These are phyloP conservation scores for Platanista minor DNA, from an alignment of 2,113 vertebrate species.

Conservation along the genomic window DNA sequence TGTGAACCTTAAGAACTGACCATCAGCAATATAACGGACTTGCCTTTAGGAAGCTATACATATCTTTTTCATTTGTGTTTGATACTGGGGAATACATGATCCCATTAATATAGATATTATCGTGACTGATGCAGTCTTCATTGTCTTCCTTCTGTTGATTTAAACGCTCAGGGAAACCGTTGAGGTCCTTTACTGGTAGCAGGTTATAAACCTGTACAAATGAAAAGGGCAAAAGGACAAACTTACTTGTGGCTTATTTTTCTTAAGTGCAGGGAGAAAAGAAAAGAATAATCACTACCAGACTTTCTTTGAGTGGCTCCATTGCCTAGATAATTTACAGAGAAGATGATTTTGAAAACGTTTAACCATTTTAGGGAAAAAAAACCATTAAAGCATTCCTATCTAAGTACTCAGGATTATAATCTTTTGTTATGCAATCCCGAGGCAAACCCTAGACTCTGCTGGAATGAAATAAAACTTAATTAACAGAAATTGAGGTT, in stretches of 20 bases:
- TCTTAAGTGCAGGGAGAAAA: background rate
- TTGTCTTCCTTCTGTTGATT: background rate
- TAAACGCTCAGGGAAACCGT: constrained; percentile 47
- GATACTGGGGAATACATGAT: constrained; percentile 65
- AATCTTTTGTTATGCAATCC: background rate
- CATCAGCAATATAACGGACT: background rate
- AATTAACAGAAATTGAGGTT: background rate
- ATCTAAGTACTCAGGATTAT: background rate
- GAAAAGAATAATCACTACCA: background rate
- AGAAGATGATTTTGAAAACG: background rate
- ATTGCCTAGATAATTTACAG: background rate
- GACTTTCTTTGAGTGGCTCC: background rate
- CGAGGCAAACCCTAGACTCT: background rate
- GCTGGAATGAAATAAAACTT: background rate
- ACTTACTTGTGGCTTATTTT: background rate
- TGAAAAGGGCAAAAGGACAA: background rate
- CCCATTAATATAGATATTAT: constrained; percentile 62
- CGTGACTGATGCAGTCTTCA: constrained; percentile 53
- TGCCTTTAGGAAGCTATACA: constrained; percentile 77
- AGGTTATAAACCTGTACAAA: constrained; percentile 76
- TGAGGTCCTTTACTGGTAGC: constrained; percentile 74
- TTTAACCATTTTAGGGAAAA: background rate
- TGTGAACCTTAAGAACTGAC: background rate
- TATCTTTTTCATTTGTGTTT: constrained; percentile 63
- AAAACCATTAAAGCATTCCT: background rate